Evolutionary conservation across 2,797 vertebrate species (phyloP).

Genomic region (Epinephelus coioides): DNA sequence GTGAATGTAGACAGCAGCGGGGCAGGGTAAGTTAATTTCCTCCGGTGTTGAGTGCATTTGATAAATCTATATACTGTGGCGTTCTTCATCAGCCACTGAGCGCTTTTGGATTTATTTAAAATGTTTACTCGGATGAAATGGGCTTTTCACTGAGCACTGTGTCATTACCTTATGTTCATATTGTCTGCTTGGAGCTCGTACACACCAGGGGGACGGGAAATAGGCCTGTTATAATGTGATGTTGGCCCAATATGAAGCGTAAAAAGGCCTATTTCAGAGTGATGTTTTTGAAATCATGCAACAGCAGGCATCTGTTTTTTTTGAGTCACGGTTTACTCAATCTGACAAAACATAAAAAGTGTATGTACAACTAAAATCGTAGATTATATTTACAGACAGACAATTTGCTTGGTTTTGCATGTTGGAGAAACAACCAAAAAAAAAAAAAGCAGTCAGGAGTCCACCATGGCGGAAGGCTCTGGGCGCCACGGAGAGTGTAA

Average conservation of each 20-base stretch:
- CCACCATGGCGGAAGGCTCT: conserved; percentile 63
- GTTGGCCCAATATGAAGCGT: conserved; percentile 75
- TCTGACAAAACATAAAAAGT: conserved; percentile 99
- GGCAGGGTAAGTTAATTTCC: conserved; percentile 93
- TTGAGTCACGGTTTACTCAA: conserved; percentile 95
- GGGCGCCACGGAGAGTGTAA: conserved; percentile 61
- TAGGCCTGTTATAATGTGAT: conserved; percentile 55
- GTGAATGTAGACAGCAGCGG: conserved; percentile 81
- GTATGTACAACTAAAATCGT: conserved; percentile 98
- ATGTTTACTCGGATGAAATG: conserved; percentile 68
- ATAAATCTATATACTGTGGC: conserved; percentile 68
- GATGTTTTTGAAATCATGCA: conserved; percentile 77
- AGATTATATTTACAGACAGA: conserved; percentile 99
- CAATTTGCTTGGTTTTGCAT: conserved; percentile 89
- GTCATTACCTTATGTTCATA: conserved; percentile 58
- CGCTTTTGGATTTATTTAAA: conserved; percentile 57
- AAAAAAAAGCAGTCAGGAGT: conserved; percentile 71
- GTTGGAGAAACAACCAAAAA: conserved; percentile 80
- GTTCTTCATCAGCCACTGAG: conserved; percentile 48
- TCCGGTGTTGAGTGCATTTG: conserved; percentile 69
- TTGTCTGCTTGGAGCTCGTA: conserved; percentile 43
- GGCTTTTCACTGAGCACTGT: conserved; percentile 61
- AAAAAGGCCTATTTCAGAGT: conserved; percentile 30
- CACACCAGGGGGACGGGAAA: conserved; percentile 59
- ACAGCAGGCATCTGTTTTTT: conserved; percentile 79